Evolutionary conservation across 2,888 invertebrate genomes (phyloP).

Genomic region (Temnothorax rugatulus): DNA sequence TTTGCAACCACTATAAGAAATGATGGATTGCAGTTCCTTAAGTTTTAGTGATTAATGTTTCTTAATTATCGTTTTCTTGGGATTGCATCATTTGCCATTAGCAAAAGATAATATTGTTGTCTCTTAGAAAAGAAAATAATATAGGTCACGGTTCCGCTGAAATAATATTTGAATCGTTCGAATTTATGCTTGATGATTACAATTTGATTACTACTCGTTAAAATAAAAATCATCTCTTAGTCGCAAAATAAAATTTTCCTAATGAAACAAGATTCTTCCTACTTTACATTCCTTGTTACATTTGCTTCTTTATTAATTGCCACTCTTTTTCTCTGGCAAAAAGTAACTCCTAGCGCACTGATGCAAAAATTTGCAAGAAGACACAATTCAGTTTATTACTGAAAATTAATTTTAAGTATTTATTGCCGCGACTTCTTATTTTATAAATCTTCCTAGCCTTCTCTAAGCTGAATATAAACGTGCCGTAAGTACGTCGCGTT

Average conservation of each 20-base stretch:
- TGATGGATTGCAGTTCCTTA: conserved; percentile 11
- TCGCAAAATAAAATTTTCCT: background rate
- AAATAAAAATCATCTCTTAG: background rate
- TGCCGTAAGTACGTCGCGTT: background rate
- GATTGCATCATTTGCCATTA: background rate
- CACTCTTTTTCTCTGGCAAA: background rate
- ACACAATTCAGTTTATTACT: background rate
- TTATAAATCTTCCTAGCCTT: background rate
- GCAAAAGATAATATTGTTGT: background rate
- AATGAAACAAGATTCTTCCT: background rate
- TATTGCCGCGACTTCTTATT: background rate
- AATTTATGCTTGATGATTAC: background rate
- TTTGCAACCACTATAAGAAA: background rate
- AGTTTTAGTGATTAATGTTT: conserved; percentile 16
- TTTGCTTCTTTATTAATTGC: conserved; percentile 13
- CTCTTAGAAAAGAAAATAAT: background rate
- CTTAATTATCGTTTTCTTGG: background rate
- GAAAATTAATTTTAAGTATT: background rate
- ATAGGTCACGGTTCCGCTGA: background rate
- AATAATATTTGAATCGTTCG: background rate
- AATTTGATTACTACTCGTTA: background rate
- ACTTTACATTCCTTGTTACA: background rate
- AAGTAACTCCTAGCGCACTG: background rate
- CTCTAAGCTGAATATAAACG: background rate
- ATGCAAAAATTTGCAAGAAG: background rate